Percentiles rank a stretch among this genome's conserved stretches.
These are phyloP conservation scores for Pseudomyrmex concolor DNA, from an alignment of 1,140 invertebrate genomes.

Conservation along the genomic window DNA sequence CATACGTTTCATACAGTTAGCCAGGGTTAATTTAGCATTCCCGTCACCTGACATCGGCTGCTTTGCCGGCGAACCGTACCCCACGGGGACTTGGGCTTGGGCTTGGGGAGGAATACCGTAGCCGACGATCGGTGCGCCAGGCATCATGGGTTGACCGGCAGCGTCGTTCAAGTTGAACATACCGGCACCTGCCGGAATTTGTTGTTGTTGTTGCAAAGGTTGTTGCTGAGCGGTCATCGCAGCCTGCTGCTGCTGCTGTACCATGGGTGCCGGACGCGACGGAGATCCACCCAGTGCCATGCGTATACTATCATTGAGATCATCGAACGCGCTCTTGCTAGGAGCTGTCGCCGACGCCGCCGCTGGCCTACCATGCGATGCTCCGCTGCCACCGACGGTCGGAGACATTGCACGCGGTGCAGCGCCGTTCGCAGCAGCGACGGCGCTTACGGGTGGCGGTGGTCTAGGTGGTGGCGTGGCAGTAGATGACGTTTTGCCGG, in stretches of 20 bases:
- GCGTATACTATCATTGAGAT: slow-evolving; percentile 89
- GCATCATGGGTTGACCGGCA: slow-evolving; percentile 72
- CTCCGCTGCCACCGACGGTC: slow-evolving; percentile 70
- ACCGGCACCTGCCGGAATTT: slow-evolving; percentile 71
- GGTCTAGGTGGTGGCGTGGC: slow-evolving; percentile 85
- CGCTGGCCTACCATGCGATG: slow-evolving; percentile 74
- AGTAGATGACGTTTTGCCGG: slow-evolving; percentile 78
- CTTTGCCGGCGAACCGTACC: slow-evolving; percentile 88
- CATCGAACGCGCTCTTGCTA: slow-evolving; percentile 89
- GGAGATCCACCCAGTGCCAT: slow-evolving; percentile 89
- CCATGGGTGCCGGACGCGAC: slow-evolving; percentile 79
- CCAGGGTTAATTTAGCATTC: slow-evolving; percentile 70
- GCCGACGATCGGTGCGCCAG: slow-evolving; percentile 70
- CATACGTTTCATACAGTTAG: slow-evolving; percentile 58
- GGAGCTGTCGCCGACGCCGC: slow-evolving; percentile 71
- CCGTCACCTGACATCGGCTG: slow-evolving; percentile 86
- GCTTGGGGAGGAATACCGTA: slow-evolving; percentile 78
- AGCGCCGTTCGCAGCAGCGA: slow-evolving; percentile 75
- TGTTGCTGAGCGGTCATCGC: slow-evolving; percentile 79
- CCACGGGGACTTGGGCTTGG: slow-evolving; percentile 80
- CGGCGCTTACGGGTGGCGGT: slow-evolving; percentile 83
- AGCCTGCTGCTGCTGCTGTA: slow-evolving; percentile 68
- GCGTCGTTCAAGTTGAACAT: slow-evolving; percentile 73
- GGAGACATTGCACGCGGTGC: slow-evolving; percentile 84
- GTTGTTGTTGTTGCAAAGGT: slow-evolving; percentile 79